Evolutionary conservation across 35 echinoderm and acorn worm species (phyloP), one percentile per base, ranked within the genome.

Genomic region (Heliocidaris tuberculata): DNA sequence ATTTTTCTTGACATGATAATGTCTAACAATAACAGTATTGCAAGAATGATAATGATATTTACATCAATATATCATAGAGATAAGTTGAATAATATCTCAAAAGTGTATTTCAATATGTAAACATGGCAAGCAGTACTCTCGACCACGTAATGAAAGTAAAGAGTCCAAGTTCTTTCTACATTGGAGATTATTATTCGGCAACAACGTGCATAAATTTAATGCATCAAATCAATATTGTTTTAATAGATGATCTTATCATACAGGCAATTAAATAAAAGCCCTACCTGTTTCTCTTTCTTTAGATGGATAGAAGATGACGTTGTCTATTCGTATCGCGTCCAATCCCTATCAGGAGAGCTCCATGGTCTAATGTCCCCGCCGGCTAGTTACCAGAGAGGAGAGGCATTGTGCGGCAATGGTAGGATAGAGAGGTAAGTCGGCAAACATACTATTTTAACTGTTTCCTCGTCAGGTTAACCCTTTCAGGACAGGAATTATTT

Each of bases 351-450:
- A 13, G 92, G 48, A 60, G 85, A 89, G 2, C 47, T 88, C 6
- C 49, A 48, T 12, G 88, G 85, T 16, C 70, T 71, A 10, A 92
- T 71, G 13, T 94, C 97, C 1, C 88, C 97, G 11, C 95, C 96
- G 27, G 54, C 95, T 35, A 50, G 59, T 0, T 94, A 96, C 90
- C 52, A 24, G 11, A 52, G 65, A 31, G 98, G 97, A 19, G 91
- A 97, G n/a, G 29, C 85, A 13, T 99, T 99, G 78, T 99, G 98
- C 90, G 98, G 97, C 88, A 96, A 99, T 96, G 97, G 98, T 50
- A 30, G 35, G 7, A 94, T 94, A 31, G 96, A 99, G 50, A 93
- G 94, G 98, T 99, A 95, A 87, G 92, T 54, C 35, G 35, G n/a
- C 24, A 93, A 21, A 88, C 7, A 3, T 42, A 3, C 35, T 0